These are phyloP conservation scores for Bombus confusus DNA, from an alignment of 1,140 invertebrate species.

Conservation along the genomic window DNA sequence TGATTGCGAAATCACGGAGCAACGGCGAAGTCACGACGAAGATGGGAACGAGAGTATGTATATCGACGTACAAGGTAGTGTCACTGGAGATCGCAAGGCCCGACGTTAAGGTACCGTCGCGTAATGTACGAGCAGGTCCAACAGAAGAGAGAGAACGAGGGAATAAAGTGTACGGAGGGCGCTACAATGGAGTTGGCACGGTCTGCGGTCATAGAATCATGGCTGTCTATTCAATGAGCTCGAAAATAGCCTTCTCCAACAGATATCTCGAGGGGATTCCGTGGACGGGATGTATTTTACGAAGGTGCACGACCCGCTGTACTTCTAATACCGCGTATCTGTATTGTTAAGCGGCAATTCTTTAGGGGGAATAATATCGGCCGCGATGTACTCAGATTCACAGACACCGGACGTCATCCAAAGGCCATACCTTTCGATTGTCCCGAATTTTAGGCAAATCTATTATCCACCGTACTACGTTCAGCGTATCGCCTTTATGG, in stretches of 20 bases:
- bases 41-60: background rate
- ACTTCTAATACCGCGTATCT: slow-evolving; percentile 75
- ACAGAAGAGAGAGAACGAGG: slow-evolving; percentile 76
- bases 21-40: fast-evolving
- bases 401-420: background rate
- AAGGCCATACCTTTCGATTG: background rate
- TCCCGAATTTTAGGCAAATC: background rate
- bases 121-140: slow-evolving; percentile 75
- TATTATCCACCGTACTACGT: background rate
- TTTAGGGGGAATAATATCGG: slow-evolving; percentile 47
- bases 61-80: slow-evolving; percentile 51
- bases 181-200: slow-evolving; percentile 83
- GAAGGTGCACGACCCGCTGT: slow-evolving; percentile 75
- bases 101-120: slow-evolving; percentile 68
- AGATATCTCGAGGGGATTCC: slow-evolving; percentile 79
- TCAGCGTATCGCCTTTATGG: background rate
- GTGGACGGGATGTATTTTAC: slow-evolving; percentile 77
- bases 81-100: slow-evolving; percentile 69
- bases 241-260: slow-evolving; percentile 81
- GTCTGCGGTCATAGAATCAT: slow-evolving; percentile 81
- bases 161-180: slow-evolving; percentile 78
- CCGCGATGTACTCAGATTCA: slow-evolving; percentile 13
- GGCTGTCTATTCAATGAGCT: slow-evolving; percentile 83
- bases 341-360: slow-evolving; percentile 71
- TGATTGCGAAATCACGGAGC: background rate